phyloP scores from a whole-genome alignment of 2,888 invertebrate species.

The Hydrotaea diabolus region DNA sequence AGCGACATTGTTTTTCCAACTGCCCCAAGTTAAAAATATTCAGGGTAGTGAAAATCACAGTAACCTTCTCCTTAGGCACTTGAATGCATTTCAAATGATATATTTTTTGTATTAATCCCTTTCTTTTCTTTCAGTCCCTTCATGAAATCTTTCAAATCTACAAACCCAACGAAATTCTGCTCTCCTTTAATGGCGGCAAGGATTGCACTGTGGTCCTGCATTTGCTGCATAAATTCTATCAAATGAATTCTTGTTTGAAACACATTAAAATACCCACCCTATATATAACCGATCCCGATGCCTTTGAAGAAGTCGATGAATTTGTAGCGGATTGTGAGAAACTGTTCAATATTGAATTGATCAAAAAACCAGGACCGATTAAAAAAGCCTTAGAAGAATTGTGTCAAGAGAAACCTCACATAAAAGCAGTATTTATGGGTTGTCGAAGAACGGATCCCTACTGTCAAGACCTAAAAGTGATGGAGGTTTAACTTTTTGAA shows the following conservation, averaged over 20 bases:
- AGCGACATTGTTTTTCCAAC: too few species aligned
- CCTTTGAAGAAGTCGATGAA: conserved; percentile 92
- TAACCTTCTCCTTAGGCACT: too few species aligned
- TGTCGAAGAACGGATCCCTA: conserved; percentile 93
- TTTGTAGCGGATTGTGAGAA: conserved; percentile 88
- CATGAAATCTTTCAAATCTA: conserved; percentile 84
- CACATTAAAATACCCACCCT: conserved; percentile 84
- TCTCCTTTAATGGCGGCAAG: conserved; percentile 99
- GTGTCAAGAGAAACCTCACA: conserved; percentile 82
- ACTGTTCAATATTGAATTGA: conserved; percentile 88
- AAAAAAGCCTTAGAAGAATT: conserved; percentile 86
- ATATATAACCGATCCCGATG: conserved; percentile 89
- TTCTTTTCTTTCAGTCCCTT: conserved; percentile 84
- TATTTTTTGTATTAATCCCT: conserved; percentile 68
- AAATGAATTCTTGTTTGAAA: conserved; percentile 76
- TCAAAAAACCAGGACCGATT: conserved; percentile 86
- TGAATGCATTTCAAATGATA: too few species aligned
- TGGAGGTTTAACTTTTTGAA: conserved; percentile 83
- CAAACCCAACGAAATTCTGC: conserved; percentile 88
- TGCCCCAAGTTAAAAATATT: too few species aligned
- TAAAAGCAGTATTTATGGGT: conserved; percentile 96
- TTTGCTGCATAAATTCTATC: conserved; percentile 80
- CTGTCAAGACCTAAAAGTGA: conserved; percentile 85
- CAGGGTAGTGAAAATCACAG: too few species aligned
- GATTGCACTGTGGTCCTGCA: conserved; percentile 97